These are phyloP conservation scores for Stramonita haemastoma DNA, from an alignment of 2,888 invertebrate genomes.

Conservation along the genomic window DNA sequence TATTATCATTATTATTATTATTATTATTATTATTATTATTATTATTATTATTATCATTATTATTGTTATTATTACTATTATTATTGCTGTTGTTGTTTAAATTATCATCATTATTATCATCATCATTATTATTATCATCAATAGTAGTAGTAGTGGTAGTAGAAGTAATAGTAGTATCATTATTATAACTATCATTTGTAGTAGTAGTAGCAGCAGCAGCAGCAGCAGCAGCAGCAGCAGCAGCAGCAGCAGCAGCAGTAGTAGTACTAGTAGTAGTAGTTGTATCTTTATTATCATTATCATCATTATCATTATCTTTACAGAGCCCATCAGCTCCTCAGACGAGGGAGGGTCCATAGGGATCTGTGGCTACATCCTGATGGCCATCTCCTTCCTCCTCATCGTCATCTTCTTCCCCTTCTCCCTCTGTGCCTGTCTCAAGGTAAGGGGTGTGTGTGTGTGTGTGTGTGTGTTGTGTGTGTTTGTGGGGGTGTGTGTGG, in stretches of 20 bases:
- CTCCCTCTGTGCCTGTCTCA: slow-evolving; percentile 93
- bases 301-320: slow-evolving; percentile 5
- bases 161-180: too few relatives aligned
- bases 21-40: not conserved
- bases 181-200: too few relatives aligned
- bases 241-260: too few relatives aligned
- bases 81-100: not conserved
- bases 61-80: not conserved
- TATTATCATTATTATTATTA: not conserved
- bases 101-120: not conserved
- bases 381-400: slow-evolving; percentile 88
- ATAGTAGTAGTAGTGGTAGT: too few relatives aligned
- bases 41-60: not conserved
- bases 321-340: not conserved
- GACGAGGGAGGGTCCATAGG: not conserved
- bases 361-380: slow-evolving; percentile 80
- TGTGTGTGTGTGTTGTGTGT: not conserved
- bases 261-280: too few relatives aligned
- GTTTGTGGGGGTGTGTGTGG: not conserved
- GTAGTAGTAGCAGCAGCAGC: too few relatives aligned
- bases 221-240: too few relatives aligned
- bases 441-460: slow-evolving; percentile 82
- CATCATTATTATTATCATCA: not conserved
- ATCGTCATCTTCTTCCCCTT: slow-evolving; percentile 92
- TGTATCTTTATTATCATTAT: slow-evolving; percentile 4